These are phyloP conservation scores for Torymus aiolomorphi DNA, from an alignment of 2,888 invertebrate species.

Conservation along the genomic window DNA sequence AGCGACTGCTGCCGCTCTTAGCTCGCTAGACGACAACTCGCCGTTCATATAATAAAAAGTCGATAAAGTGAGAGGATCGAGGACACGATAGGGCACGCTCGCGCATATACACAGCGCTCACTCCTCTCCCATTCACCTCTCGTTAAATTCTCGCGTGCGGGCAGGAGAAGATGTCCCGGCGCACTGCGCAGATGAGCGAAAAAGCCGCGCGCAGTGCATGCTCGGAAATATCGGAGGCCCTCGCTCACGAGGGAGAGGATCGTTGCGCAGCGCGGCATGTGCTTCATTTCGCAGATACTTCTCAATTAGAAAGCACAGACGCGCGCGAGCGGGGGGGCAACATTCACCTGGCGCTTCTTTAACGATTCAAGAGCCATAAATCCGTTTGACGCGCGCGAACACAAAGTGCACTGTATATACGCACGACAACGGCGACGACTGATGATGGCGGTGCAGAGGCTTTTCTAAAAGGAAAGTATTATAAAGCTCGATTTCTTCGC, in stretches of 20 bases:
- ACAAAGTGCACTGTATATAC: background rate
- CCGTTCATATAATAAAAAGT: constrained; percentile 16
- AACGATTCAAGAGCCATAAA: constrained; percentile 30
- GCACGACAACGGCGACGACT: background rate
- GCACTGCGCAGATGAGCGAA: no score
- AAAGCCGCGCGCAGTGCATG: background rate
- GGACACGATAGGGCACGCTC: constrained; percentile 42
- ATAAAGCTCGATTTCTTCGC: constrained; percentile 12
- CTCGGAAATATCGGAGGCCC: background rate
- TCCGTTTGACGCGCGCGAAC: constrained; percentile 1
- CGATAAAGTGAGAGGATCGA: constrained; percentile 54
- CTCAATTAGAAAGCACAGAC: constrained; percentile 47
- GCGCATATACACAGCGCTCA: background rate
- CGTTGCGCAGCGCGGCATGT: background rate
- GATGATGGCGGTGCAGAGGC: background rate
- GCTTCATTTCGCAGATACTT: constrained; percentile 3
- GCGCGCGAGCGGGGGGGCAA: background rate
- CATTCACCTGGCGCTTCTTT: constrained; percentile 24
- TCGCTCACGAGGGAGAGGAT: background rate
- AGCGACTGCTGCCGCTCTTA: no score
- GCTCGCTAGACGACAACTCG: constrained; percentile 7
- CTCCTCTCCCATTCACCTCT: constrained; percentile 37
- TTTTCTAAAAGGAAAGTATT: constrained; percentile 52
- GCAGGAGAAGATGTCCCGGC: constrained; percentile 10
- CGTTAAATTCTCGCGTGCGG: constrained; percentile 16